Conservation (phyloP, 2,888 invertebrate species). For the Pyrrhia umbra region DNA sequence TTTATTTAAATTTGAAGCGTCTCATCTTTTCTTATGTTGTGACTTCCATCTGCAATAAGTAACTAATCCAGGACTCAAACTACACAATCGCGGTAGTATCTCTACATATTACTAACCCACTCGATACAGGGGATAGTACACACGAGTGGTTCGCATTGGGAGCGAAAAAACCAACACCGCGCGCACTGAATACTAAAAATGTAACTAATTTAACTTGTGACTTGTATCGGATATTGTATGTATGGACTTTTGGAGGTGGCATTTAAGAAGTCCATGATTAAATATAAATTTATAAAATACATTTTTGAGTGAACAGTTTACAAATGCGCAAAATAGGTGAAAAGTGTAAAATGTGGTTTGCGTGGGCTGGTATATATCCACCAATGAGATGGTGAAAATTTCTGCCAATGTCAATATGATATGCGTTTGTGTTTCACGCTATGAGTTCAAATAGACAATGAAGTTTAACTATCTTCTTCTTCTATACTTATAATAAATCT, state of each 20-base stretch:
- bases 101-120: constrained; percentile 30
- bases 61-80: not conserved
- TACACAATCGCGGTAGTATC: constrained; percentile 3
- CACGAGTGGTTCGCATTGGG: constrained; percentile 69
- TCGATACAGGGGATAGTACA: constrained; percentile 57
- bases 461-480: no score
- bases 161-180: constrained; percentile 81
- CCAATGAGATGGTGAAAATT: no score
- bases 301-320: no score
- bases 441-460: no score
- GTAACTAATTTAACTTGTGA: constrained; percentile 79
- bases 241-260: constrained; percentile 57
- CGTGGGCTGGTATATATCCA: no score
- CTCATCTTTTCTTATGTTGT: not conserved
- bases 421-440: no score
- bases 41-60: not conserved
- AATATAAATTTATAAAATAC: no score
- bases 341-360: no score
- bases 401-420: no score
- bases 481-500: no score
- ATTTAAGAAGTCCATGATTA: no score
- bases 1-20: not conserved
- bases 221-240: constrained; percentile 56
- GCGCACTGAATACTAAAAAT: constrained; percentile 79
- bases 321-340: no score